Evolutionary conservation across 2,888 invertebrate genomes (phyloP), one percentile per base, ranked within the genome.

Genomic region (Bembecia ichneumoniformis): DNA sequence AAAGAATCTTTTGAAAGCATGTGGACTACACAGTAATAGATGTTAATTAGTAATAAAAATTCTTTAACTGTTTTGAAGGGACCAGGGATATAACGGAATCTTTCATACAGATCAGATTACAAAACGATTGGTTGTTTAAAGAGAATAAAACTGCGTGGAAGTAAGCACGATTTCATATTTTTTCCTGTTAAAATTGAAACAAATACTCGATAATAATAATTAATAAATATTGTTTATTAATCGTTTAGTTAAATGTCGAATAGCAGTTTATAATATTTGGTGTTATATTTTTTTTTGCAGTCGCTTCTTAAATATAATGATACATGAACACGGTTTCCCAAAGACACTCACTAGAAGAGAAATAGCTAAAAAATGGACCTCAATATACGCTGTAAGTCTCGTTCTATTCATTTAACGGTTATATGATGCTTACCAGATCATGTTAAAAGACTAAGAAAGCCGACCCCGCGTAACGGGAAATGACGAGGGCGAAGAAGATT

Each of bases 101-200:
- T 3, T 87, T 87, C 52, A 82, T 88, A 58, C 86, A 87, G 58
- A 73, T 87, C 17, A 68, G 87, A 50, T 51, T 87, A 47, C 87
- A 87, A 62, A 75, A 88, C 52, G 87, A 88, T 54, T 82, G 80
- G 79, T 55, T 88, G 54, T 88, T 87, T 54, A 72, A 75, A 55
- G 76, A 80, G 56, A 77, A 71, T 53, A 79, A 81, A 59, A 81
- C 82, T 73, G 78, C 83, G 16, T 88, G 88, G 88, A 81, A 76
- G 88, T 88, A 65, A 76, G 83, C 67, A 50, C 47, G 20, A 14
- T 13, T 35, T 43, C 35, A 44, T n/a, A 43, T 40, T 28, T 16
- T 43, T 45, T 51, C 40, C 46, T 44, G 35, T 14, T 14, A 45
- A 49, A 43, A 44, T 51, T 43, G 34, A 20, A 20, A 50, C 50